A percentile compares a stretch with the other conserved stretches of the same genome.
Conservation (phyloP, 2,888 invertebrate genomes). For the Chloroclystis v-ata region DNA sequence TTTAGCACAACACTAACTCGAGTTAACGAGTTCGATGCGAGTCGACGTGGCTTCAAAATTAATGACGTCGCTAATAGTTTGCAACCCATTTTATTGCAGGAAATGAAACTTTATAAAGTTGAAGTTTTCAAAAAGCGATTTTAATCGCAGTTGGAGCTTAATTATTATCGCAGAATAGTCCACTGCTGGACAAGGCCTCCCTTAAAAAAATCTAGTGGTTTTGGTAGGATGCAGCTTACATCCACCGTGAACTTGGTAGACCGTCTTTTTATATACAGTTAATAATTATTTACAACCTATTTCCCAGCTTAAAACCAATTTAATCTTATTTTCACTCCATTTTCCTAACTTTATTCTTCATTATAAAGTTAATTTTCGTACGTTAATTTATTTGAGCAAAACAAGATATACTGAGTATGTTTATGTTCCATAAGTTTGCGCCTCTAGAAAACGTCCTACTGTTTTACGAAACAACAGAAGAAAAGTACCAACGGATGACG, state of each 20-base stretch:
- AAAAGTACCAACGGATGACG: constrained; percentile 30
- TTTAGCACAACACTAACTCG: constrained; percentile 27
- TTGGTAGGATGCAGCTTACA: too few species aligned
- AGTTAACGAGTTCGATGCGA: constrained; percentile 10
- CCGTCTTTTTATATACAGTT: too few species aligned
- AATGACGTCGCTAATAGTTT: not conserved
- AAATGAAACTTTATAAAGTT: not conserved
- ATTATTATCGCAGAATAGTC: too few species aligned
- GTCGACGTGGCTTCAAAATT: constrained; percentile 6
- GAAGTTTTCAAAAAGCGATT: too few species aligned
- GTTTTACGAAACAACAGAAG: constrained; percentile 32
- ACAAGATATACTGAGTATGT: constrained; percentile 8
- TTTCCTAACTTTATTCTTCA: not conserved
- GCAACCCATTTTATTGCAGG: constrained; percentile 1
- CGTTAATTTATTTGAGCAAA: constrained; percentile 11
- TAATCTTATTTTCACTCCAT: too few species aligned
- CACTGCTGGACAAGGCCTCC: too few species aligned
- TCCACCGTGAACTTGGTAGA: too few species aligned
- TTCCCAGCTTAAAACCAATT: too few species aligned
- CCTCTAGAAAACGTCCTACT: constrained; percentile 21
- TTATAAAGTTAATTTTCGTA: not conserved
- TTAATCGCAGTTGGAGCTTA: too few species aligned
- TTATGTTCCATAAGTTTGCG: constrained; percentile 18
- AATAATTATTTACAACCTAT: too few species aligned
- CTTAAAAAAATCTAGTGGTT: too few species aligned